Evolutionary conservation across 1,140 invertebrate species (phyloP), one percentile per base, ranked within the genome.

Genomic region (Acromyrmex echinatior): DNA sequence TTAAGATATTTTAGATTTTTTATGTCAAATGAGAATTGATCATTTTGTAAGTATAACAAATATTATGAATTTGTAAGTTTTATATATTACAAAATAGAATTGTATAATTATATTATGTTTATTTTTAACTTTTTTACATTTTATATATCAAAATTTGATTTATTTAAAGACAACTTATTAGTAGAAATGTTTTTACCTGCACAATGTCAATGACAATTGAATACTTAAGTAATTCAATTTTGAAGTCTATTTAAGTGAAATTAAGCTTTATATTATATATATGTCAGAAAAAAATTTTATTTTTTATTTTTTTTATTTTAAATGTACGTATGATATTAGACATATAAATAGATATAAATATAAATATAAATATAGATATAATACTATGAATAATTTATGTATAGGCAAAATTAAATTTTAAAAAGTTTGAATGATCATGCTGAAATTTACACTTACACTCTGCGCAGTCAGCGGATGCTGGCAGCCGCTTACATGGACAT

Each of bases 401-500:
- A 6, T 53, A 51, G 49, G n/a, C 28, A 12, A 66, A 12, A 39
- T 21, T 35, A 80, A 39, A 56, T 51, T 49, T 45, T 45, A 58
- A 53, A 73, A 74, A 35, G 12, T 0, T 56, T 10, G 5, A 74
- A 77, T 45, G 56, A 35, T 51, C 0, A 9, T 18, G 25, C 9
- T 86, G 18, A 12, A 31, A 1, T 68, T 80, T 21, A 79, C 76
- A 35, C 58, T 88, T 35, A 58, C 2, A 7, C 51, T 86, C 0
- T 63, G 84, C 4, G 21, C 82, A 49, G 56, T 51, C 56, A 16
- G 16, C 25, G 87, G 87, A n/a, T 79, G 73, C 51, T 86, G 74
- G 81, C 65, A 77, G 16, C 74, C 87, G 25, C 35, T 79, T 49
- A n/a, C 65, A 5, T 88, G 74, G 82, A 53, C 49, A 4, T 65